Evolutionary conservation across 2,888 invertebrate species (phyloP).

Genomic region (Ophion slaviceki): DNA sequence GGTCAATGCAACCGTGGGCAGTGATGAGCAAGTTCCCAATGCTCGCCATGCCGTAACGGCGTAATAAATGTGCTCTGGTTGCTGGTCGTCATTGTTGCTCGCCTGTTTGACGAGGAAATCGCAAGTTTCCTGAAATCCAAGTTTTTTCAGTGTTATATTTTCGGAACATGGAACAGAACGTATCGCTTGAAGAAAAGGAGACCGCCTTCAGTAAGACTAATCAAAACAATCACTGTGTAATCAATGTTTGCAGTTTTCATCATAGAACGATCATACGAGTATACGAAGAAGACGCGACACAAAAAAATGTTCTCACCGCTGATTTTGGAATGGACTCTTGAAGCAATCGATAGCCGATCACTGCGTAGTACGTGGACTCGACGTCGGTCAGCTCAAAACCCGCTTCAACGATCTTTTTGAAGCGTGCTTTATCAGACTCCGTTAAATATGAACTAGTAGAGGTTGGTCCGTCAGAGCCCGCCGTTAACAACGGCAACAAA

Average conservation of each 20-base stretch:
- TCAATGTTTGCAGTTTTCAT: constrained; percentile 76
- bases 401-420: constrained; percentile 78
- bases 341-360: constrained; percentile 89
- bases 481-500: background rate
- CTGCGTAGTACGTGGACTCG: constrained; percentile 89
- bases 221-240: constrained; percentile 77
- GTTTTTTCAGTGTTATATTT: background rate
- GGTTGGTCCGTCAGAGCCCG: constrained; percentile 64
- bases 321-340: constrained; percentile 86
- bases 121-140: constrained; percentile 83
- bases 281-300: constrained; percentile 33
- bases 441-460: constrained; percentile 81
- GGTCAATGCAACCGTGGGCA: constrained; percentile 84
- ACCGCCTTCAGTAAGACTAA: constrained; percentile 81
- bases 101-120: constrained; percentile 82
- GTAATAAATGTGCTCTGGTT: constrained; percentile 86
- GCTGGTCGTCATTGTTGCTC: constrained; percentile 78
- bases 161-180: background rate
- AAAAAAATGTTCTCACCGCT: constrained; percentile 83
- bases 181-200: background rate
- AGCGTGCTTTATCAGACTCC: constrained; percentile 75
- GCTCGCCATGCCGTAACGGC: constrained; percentile 87
- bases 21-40: constrained; percentile 85
- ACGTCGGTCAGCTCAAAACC: constrained; percentile 85
- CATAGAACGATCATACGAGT: constrained; percentile 70